These are phyloP conservation scores for Loriculus beryllinus DNA, from an alignment of 2,797 vertebrate species.

Conservation along the genomic window DNA sequence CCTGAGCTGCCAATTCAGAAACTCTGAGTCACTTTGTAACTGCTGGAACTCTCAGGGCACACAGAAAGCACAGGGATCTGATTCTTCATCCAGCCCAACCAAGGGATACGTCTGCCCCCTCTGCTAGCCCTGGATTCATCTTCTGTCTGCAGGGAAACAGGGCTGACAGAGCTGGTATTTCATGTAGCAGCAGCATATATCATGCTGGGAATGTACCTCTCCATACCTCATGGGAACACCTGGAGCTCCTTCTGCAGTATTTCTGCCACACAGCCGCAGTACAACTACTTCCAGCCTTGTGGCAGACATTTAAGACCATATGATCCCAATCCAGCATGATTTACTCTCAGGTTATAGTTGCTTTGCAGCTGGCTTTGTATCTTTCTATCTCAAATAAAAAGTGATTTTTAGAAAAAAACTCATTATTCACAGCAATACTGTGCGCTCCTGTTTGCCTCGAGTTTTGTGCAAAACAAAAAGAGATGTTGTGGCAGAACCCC, in stretches of 20 bases:
- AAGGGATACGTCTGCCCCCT: not conserved
- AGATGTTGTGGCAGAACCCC: not conserved
- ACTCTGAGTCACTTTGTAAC: not conserved
- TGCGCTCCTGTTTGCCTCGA: not conserved
- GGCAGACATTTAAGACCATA: not conserved
- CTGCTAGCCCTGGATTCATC: not conserved
- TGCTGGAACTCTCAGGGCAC: not conserved
- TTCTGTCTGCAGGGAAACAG: not conserved
- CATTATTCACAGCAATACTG: not conserved
- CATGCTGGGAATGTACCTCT: not conserved
- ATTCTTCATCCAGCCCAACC: not conserved
- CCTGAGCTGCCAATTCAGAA: not conserved
- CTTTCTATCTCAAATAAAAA: not conserved
- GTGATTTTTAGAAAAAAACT: not conserved
- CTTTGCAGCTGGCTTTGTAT: constrained; percentile 8
- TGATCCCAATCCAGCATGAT: not conserved
- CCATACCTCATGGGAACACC: not conserved
- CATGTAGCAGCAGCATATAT: not conserved
- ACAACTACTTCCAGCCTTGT: not conserved
- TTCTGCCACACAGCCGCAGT: not conserved
- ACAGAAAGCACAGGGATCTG: not conserved
- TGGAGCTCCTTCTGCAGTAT: not conserved
- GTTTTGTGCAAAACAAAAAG: not conserved
- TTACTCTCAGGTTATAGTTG: constrained; percentile 31
- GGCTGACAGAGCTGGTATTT: accelerated